phyloP scores from a whole-genome alignment of 2,113 vertebrate genomes.

The Albula glossodonta region DNA sequence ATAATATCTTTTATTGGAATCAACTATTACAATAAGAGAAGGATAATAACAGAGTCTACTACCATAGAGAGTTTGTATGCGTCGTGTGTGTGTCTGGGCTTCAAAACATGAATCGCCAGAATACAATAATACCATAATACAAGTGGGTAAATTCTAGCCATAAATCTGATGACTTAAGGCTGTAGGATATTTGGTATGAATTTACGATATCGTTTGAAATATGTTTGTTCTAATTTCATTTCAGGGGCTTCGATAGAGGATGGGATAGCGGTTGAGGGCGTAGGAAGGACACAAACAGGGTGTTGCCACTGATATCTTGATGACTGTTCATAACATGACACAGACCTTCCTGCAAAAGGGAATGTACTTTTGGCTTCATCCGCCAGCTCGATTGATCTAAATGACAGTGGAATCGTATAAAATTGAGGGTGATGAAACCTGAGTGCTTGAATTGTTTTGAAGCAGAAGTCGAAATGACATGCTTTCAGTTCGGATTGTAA shows the following conservation, averaged over 20 bases:
- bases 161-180: not conserved
- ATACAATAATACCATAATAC: not conserved
- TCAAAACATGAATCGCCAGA: too few relatives aligned
- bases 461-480: constrained; percentile 62
- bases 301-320: constrained; percentile 51
- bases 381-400: constrained; percentile 57
- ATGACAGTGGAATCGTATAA: constrained; percentile 52
- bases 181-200: constrained; percentile 1
- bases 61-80: too few relatives aligned
- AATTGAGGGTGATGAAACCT: constrained; percentile 37
- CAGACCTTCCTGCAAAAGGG: constrained; percentile 48
- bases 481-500: constrained; percentile 47
- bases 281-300: constrained; percentile 38
- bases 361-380: constrained; percentile 37
- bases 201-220: constrained; percentile 39
- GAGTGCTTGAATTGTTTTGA: constrained; percentile 50
- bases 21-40: too few relatives aligned
- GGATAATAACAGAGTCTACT: too few relatives aligned
- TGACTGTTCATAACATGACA: constrained; percentile 64
- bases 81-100: too few relatives aligned
- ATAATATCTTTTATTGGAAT: too few relatives aligned
- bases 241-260: constrained; percentile 40
- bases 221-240: constrained; percentile 36
- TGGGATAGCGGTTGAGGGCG: constrained; percentile 49
- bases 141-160: not conserved